phyloP scores from a whole-genome alignment of 2,888 invertebrate genomes.

The Pogonocherus hispidulus region DNA sequence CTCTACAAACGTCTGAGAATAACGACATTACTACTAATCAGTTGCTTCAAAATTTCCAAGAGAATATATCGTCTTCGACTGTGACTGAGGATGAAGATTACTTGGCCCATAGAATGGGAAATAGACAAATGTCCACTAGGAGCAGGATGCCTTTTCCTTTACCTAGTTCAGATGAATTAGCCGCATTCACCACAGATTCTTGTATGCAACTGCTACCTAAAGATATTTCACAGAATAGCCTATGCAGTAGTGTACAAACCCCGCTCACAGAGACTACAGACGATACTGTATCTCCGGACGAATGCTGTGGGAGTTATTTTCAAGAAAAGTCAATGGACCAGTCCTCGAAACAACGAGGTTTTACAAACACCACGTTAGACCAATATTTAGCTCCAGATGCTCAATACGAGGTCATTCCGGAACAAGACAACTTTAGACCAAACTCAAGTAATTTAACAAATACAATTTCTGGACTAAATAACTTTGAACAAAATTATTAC shows the following conservation, averaged over 20 bases:
- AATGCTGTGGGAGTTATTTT: conserved; percentile 63
- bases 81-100: conserved; percentile 72
- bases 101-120: conserved; percentile 71
- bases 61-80: conserved; percentile 58
- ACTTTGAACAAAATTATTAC: conserved; percentile 65
- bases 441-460: conserved; percentile 64
- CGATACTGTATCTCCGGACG: conserved; percentile 64
- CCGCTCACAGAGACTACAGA: conserved; percentile 68
- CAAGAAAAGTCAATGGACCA: conserved; percentile 58
- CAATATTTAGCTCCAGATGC: conserved; percentile 73
- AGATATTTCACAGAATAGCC: conserved; percentile 66
- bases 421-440: conserved; percentile 63
- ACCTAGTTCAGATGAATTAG: conserved; percentile 65
- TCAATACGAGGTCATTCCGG: conserved; percentile 74
- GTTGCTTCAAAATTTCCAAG: conserved; percentile 60
- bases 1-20: conserved; percentile 68
- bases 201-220: conserved; percentile 60
- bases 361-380: conserved; percentile 44
- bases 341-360: conserved; percentile 51
- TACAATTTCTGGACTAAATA: conserved; percentile 65
- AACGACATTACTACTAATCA: conserved; percentile 57
- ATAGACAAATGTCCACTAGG: conserved; percentile 73
- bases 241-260: conserved; percentile 66
- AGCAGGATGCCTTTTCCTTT: conserved; percentile 73
- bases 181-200: conserved; percentile 55